Conservation (phyloP, 2,797 vertebrate genomes). For the Prunella strophiata region DNA sequence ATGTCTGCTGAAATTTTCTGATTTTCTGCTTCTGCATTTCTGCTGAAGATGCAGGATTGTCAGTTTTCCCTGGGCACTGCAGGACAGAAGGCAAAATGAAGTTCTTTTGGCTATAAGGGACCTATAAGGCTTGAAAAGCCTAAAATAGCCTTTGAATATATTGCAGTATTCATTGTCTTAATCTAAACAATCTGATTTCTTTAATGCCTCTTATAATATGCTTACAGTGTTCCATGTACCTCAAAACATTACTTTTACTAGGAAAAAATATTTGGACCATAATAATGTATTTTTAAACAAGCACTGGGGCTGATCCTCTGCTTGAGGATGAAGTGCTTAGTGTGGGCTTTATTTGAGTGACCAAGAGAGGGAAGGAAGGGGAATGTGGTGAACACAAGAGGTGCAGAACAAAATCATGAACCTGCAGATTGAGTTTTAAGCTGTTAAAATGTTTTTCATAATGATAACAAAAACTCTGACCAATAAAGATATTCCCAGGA, state of each 20-base stretch:
- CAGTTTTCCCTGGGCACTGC: neutral
- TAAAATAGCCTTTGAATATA: neutral
- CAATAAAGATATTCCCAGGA: neutral
- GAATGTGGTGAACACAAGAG: neutral
- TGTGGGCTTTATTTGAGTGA: neutral
- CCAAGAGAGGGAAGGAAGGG: neutral
- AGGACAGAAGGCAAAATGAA: neutral
- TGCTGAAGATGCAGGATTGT: neutral
- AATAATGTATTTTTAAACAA: neutral
- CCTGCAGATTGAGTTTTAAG: neutral
- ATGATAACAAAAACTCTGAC: neutral
- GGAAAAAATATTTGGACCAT: neutral
- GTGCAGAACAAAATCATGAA: neutral
- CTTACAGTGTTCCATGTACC: neutral
- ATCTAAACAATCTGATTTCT: neutral
- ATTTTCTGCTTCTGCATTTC: neutral
- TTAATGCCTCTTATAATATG: neutral
- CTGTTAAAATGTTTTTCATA: neutral
- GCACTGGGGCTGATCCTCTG: neutral
- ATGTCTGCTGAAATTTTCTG: neutral
- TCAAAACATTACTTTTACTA: neutral
- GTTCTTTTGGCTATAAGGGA: neutral
- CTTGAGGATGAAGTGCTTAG: neutral
- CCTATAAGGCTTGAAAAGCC: neutral
- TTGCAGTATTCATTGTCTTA: neutral